Conservation (phyloP, 2,113 vertebrate genomes). For the Sturnira hondurensis region DNA sequence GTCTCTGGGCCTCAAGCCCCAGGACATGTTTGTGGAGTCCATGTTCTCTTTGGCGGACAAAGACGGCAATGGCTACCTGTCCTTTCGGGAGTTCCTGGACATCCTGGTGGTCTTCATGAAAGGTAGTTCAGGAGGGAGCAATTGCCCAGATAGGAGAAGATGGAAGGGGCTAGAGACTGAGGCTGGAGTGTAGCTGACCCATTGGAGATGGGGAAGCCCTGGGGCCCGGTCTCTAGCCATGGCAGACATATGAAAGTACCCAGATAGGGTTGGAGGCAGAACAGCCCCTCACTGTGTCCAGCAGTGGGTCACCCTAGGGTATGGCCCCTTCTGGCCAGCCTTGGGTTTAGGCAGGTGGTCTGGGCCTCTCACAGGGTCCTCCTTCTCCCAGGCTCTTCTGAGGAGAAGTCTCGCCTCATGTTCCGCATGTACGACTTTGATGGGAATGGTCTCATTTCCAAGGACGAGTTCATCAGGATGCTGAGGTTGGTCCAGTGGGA, state of each 20-base stretch:
- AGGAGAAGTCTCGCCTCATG: slow-evolving; percentile 90
- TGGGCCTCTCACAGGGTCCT: not conserved
- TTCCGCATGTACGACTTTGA: slow-evolving; percentile 90
- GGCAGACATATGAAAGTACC: not conserved
- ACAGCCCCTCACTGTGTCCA: not conserved
- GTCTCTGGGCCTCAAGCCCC: slow-evolving; percentile 86
- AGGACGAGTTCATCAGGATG: slow-evolving; percentile 88
- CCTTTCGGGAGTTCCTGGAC: slow-evolving; percentile 91
- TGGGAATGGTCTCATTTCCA: slow-evolving; percentile 87
- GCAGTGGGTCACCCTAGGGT: not conserved
- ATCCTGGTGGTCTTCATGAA: slow-evolving; percentile 93
- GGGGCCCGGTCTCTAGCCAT: not conserved
- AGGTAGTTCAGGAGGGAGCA: slow-evolving; percentile 76
- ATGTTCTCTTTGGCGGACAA: slow-evolving; percentile 93
- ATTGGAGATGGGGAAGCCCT: not conserved
- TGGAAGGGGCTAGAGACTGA: not conserved
- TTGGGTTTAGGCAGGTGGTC: not conserved
- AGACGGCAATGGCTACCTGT: slow-evolving; percentile 91
- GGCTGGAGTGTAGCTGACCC: not conserved
- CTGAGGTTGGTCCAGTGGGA: slow-evolving; percentile 80
- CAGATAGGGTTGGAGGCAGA: not conserved
- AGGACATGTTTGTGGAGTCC: slow-evolving; percentile 90
- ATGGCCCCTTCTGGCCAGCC: not conserved
- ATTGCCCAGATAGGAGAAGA: not conserved
- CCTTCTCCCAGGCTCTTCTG: slow-evolving; percentile 82